Evolutionary conservation across 2,113 vertebrate genomes (phyloP).

Genomic region (Psettodes erumei): DNA sequence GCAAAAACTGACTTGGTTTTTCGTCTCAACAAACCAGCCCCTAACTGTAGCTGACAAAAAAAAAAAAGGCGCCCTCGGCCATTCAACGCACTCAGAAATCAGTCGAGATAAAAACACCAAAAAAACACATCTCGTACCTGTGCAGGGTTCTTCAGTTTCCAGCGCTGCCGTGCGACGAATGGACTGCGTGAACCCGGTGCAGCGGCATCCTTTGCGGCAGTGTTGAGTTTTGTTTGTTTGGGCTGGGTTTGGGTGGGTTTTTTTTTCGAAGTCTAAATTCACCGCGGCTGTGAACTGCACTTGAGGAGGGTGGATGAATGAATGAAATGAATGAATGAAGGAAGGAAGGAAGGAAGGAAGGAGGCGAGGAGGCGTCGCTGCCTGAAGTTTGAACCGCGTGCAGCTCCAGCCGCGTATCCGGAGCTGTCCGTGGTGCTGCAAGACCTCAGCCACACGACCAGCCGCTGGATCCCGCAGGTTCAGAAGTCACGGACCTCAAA

Average conservation of each 20-base stretch:
- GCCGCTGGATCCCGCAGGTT: conserved; percentile 60
- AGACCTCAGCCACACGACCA: background rate
- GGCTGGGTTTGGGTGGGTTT: no score
- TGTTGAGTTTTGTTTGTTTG: background rate
- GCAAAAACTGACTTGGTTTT: background rate
- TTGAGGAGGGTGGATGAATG: conserved; percentile 5
- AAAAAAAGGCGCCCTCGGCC: background rate
- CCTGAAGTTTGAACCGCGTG: conserved; percentile 68
- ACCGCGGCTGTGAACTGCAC: conserved; percentile 8
- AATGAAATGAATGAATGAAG: no score
- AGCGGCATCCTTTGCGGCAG: conserved; percentile 49
- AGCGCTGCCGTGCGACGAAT: conserved; percentile 42
- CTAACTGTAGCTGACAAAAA: no score
- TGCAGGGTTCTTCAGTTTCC: conserved; percentile 39
- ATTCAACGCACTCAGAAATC: conserved; percentile 2
- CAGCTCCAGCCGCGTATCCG: conserved; percentile 20
- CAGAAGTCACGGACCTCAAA: conserved; percentile 44
- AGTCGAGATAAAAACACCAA: background rate
- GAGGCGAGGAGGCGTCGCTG: conserved; percentile 26
- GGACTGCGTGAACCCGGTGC: conserved; percentile 11
- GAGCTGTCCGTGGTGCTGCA: conserved; percentile 82
- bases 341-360: no score
- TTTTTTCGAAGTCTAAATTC: background rate
- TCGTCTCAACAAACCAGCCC: background rate
- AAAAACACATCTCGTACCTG: conserved; percentile 68